phyloP scores from a whole-genome alignment of 2,113 vertebrate species.

The Ophthalmolycus amberensis region DNA sequence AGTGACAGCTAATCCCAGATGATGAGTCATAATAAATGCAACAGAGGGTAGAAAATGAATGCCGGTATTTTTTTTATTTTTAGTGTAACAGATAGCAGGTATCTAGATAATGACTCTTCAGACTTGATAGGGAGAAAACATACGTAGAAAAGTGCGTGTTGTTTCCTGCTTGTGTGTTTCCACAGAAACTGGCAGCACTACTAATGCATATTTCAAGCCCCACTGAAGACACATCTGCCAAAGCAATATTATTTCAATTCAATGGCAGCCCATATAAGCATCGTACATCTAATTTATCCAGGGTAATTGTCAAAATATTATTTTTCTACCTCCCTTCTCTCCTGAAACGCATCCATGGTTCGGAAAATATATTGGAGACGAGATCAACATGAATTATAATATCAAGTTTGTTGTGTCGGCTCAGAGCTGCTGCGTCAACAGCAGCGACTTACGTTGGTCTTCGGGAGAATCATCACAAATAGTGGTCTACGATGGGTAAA shows the following conservation, averaged over 20 bases:
- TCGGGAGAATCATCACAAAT: slow-evolving; percentile 8
- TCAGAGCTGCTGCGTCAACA: neutral
- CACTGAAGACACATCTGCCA: slow-evolving; percentile 58
- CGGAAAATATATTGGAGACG: slow-evolving; percentile 41
- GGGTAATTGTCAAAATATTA: slow-evolving; percentile 73
- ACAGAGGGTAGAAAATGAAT: slow-evolving; percentile 3
- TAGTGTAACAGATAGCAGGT: slow-evolving; percentile 5
- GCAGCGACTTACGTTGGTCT: slow-evolving; percentile 25
- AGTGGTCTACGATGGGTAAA: neutral
- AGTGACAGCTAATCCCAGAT: slow-evolving; percentile 1
- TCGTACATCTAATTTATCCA: slow-evolving; percentile 66
- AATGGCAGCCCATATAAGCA: slow-evolving; percentile 39
- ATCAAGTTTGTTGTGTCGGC: slow-evolving; percentile 23
- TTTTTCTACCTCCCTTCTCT: slow-evolving; percentile 11
- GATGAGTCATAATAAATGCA: slow-evolving; percentile 14
- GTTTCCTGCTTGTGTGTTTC: slow-evolving; percentile 23
- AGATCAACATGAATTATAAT: slow-evolving; percentile 40
- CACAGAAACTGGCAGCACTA: slow-evolving; percentile 35
- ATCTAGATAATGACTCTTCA: slow-evolving; percentile 19
- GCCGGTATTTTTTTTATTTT: slow-evolving; percentile 25
- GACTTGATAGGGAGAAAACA: slow-evolving; percentile 16
- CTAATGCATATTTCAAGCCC: slow-evolving; percentile 58
- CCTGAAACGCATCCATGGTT: slow-evolving; percentile 26
- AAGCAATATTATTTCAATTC: slow-evolving; percentile 70
- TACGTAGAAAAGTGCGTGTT: slow-evolving; percentile 12